Conservation (phyloP, 2,797 vertebrate species). For the Malacoctenus gilli region DNA sequence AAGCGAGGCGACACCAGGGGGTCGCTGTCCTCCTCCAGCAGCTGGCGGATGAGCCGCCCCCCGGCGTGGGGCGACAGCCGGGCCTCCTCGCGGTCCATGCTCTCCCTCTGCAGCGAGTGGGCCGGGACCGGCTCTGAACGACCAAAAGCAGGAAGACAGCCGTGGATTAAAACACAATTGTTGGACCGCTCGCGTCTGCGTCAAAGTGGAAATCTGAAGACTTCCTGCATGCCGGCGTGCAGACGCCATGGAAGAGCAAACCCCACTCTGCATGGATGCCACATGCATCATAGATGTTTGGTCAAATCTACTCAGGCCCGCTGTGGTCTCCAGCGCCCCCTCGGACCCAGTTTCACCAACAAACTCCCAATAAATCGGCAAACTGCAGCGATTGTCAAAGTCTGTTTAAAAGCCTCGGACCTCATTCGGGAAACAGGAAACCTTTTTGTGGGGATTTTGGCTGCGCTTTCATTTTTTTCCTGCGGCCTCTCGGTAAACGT, state of each 20-base stretch:
- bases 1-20: slow-evolving; percentile 97
- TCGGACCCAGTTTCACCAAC: too few species aligned
- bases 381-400: too few species aligned
- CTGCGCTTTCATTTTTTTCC: too few species aligned
- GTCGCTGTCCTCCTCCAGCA: slow-evolving; percentile 92
- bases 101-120: slow-evolving; percentile 88
- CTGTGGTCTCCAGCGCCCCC: too few species aligned
- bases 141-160: slow-evolving; percentile 14
- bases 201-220: slow-evolving; percentile 6
- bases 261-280: too few species aligned
- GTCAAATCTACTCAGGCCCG: too few species aligned
- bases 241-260: slow-evolving; percentile 6
- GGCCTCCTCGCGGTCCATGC: slow-evolving; percentile 88
- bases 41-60: slow-evolving; percentile 90
- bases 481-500: too few species aligned
- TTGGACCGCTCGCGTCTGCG: background rate
- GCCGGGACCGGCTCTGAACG: slow-evolving; percentile 88
- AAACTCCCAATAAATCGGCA: too few species aligned
- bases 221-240: background rate
- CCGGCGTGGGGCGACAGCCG: slow-evolving; percentile 89
- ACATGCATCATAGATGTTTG: too few species aligned
- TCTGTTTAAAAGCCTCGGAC: too few species aligned
- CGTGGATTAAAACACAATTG: background rate
- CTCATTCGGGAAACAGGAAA: too few species aligned
- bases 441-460: too few species aligned